phyloP scores from a whole-genome alignment of 2,797 vertebrate species.

The Microctenopoma lineatum region DNA sequence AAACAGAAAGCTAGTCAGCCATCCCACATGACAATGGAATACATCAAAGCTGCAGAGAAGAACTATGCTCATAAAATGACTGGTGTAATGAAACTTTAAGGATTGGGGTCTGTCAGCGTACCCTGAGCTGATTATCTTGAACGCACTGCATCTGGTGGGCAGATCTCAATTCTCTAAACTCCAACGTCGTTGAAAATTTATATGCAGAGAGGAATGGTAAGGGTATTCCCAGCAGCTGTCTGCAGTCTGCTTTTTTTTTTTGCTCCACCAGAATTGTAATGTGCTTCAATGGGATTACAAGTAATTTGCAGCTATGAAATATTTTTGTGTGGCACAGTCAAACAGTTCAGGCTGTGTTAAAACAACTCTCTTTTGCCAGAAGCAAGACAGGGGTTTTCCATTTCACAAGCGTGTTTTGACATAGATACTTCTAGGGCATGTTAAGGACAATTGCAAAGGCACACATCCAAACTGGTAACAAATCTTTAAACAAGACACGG shows the following conservation, averaged over 20 bases:
- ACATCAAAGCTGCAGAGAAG: constrained; percentile 52
- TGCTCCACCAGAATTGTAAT: constrained; percentile 51
- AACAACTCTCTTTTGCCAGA: constrained; percentile 50
- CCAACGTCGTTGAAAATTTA: constrained; percentile 39
- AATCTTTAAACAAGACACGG: not conserved
- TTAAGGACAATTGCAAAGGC: constrained; percentile 11
- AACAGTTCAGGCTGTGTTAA: constrained; percentile 38
- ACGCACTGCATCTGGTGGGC: constrained; percentile 37
- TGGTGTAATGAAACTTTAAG: constrained; percentile 58
- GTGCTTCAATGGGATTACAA: constrained; percentile 59
- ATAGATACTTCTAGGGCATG: constrained; percentile 28
- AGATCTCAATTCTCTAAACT: constrained; percentile 39
- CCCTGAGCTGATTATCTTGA: constrained; percentile 54
- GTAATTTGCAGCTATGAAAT: constrained; percentile 63
- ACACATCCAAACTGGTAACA: no score
- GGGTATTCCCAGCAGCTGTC: constrained; percentile 55
- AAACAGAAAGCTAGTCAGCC: constrained; percentile 62
- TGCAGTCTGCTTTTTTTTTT: constrained; percentile 53
- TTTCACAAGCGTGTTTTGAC: constrained; percentile 40
- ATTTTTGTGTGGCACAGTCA: constrained; percentile 38
- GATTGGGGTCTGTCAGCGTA: constrained; percentile 34
- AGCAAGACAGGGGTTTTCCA: constrained; percentile 36
- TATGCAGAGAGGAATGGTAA: constrained; percentile 43
- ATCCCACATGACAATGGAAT: constrained; percentile 42
- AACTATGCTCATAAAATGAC: constrained; percentile 37